Percentiles rank a stretch among this genome's conserved stretches.
Evolutionary conservation across 2,888 invertebrate species (phyloP).

Genomic region (Epistrophella euchroma): DNA sequence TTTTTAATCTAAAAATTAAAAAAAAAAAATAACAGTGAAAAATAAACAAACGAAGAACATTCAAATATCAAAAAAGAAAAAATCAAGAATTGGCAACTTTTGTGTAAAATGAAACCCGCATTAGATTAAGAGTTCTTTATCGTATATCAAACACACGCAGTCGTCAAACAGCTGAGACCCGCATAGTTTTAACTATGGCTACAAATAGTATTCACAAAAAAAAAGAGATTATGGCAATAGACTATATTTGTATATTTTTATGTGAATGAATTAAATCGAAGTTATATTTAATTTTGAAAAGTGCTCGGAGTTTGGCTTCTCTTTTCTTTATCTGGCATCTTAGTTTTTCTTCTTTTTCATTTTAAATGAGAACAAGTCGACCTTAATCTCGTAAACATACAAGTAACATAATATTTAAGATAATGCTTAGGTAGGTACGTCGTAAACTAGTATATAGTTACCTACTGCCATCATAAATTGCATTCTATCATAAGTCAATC

Average conservation of each 20-base stretch:
- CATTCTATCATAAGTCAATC: constrained; percentile 3
- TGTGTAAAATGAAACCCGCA: neutral
- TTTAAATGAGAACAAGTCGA: too few species aligned
- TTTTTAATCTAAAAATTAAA: neutral
- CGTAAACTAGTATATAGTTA: too few species aligned
- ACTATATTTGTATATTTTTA: neutral
- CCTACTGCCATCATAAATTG: neutral
- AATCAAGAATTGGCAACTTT: neutral
- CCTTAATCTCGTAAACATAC: too few species aligned
- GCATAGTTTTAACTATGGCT: neutral
- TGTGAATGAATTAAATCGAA: neutral
- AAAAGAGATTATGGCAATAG: neutral
- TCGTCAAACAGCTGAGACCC: neutral
- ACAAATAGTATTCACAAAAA: neutral
- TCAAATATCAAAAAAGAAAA: neutral
- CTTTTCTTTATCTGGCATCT: too few species aligned
- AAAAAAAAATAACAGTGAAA: neutral
- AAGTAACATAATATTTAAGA: too few species aligned
- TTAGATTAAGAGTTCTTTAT: neutral
- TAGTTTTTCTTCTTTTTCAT: too few species aligned
- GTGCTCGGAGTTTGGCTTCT: too few species aligned
- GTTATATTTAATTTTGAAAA: too few species aligned
- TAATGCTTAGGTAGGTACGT: too few species aligned
- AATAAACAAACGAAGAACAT: neutral
- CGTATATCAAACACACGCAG: neutral